A percentile compares a stretch with the other conserved stretches of the same genome.
Evolutionary conservation across 2,797 vertebrate genomes (phyloP).

Genomic region (Adelosebastes latens): DNA sequence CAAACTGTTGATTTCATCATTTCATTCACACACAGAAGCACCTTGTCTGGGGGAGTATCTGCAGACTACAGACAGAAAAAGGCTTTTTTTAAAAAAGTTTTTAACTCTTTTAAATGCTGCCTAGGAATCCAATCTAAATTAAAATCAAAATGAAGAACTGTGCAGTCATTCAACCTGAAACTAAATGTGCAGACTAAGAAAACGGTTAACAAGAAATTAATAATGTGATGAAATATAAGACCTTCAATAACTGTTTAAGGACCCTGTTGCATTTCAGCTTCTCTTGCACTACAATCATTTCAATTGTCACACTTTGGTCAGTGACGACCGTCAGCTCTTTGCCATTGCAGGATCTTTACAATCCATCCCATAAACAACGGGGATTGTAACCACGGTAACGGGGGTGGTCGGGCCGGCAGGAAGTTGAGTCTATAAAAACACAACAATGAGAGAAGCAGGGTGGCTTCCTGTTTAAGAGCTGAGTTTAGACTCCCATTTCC

Average conservation of each 20-base stretch:
- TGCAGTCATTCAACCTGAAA: neutral
- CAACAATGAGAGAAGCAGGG: slow-evolving; percentile 79
- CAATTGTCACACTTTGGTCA: slow-evolving; percentile 5
- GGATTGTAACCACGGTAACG: slow-evolving; percentile 68
- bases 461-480: slow-evolving; percentile 84
- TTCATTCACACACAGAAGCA: slow-evolving; percentile 14
- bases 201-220: neutral
- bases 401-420: slow-evolving; percentile 65
- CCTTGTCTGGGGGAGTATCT: neutral
- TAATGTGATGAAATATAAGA: neutral
- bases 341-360: slow-evolving; percentile 23
- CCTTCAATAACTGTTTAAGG: neutral
- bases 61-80: neutral
- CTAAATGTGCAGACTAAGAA: neutral
- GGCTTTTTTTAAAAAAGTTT: neutral
- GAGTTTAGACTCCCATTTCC: slow-evolving; percentile 81
- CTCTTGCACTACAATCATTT: neutral
- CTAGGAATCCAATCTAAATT: neutral
- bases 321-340: neutral
- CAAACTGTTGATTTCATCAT: slow-evolving; percentile 56
- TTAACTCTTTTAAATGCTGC: neutral
- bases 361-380: slow-evolving; percentile 73
- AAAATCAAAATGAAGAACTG: neutral
- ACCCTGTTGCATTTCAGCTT: neutral
- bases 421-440: slow-evolving; percentile 82